Conservation (phyloP, 2,797 vertebrate genomes). For the Onychomys torridus region DNA sequence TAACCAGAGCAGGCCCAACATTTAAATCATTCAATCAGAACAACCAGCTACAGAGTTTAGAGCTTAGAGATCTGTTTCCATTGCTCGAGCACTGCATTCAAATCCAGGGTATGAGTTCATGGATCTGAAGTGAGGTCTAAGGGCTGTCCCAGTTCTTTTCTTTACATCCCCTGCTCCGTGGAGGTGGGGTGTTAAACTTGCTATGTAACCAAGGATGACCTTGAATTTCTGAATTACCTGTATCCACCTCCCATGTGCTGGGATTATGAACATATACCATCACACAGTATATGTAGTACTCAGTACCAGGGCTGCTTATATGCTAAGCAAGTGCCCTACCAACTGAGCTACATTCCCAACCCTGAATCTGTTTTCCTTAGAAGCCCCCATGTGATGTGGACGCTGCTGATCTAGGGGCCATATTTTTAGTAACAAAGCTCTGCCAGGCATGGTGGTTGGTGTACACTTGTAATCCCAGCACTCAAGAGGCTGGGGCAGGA, state of each 20-base stretch:
- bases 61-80: neutral
- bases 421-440: conserved; percentile 38
- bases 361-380: neutral
- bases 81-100: neutral
- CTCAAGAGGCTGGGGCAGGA: neutral
- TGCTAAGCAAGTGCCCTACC: neutral
- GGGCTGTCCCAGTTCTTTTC: neutral
- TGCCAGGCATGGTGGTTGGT: neutral
- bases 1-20: neutral
- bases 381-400: neutral
- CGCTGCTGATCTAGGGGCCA: neutral
- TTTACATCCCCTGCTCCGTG: neutral
- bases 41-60: neutral
- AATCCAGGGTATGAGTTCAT: neutral
- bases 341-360: neutral
- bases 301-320: neutral
- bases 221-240: neutral
- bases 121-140: neutral
- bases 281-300: neutral
- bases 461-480: neutral
- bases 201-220: neutral
- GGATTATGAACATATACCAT: neutral
- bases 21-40: neutral
- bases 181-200: neutral
- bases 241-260: neutral